These are phyloP conservation scores for Cybosia mesomella DNA, from an alignment of 2,888 invertebrate genomes.

Conservation along the genomic window DNA sequence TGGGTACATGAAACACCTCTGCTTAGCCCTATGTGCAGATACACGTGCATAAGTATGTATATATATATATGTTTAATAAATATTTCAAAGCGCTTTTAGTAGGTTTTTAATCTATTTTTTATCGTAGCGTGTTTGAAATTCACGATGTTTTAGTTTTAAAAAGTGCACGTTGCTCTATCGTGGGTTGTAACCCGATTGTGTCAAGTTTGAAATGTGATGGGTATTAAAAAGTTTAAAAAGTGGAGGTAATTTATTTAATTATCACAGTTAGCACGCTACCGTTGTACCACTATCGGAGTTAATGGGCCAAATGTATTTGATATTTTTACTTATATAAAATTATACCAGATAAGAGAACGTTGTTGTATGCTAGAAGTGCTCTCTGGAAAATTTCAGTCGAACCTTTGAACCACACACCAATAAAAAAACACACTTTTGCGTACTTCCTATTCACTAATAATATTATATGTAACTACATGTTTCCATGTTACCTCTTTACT, in stretches of 20 bases:
- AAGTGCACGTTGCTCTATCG: not conserved
- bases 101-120: not conserved
- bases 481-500: no score
- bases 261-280: conserved; percentile 8
- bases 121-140: not conserved
- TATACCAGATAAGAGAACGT: not conserved
- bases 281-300: not conserved
- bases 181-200: conserved; percentile 33
- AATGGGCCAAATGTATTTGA: not conserved
- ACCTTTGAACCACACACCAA: not conserved
- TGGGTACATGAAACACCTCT: no score
- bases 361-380: not conserved
- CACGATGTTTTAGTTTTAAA: conserved; percentile 8
- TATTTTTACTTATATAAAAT: not conserved
- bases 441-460: no score
- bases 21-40: not conserved
- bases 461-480: no score
- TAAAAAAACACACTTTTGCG: no score
- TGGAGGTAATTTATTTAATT: conserved; percentile 13
- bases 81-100: not conserved
- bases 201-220: conserved; percentile 28
- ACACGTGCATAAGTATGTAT: not conserved
- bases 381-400: not conserved
- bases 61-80: not conserved
- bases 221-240: conserved; percentile 19